Conservation (phyloP, 64 coral and sea anemone species). For the Actinia tenebrosa region DNA sequence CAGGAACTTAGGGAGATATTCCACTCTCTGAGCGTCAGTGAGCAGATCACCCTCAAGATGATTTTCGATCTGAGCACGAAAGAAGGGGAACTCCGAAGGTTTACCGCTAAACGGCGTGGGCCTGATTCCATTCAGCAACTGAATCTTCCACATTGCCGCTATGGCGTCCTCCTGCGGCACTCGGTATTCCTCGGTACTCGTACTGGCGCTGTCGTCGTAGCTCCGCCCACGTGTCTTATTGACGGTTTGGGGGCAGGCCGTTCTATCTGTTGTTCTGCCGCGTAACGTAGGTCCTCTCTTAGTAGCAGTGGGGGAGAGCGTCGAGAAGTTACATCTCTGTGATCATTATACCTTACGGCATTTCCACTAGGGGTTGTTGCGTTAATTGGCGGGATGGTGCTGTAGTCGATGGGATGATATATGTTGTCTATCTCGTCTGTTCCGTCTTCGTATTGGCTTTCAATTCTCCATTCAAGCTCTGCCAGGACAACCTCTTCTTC, state of each 20-base stretch:
- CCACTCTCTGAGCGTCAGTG: slow-evolving; percentile 30
- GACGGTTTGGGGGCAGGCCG: neutral
- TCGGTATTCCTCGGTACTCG: neutral
- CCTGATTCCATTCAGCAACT: slow-evolving; percentile 22
- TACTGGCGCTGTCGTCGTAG: neutral
- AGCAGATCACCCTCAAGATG: slow-evolving; percentile 27
- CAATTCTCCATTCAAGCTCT: slow-evolving; percentile 24
- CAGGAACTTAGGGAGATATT: slow-evolving; percentile 39
- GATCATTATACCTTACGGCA: neutral
- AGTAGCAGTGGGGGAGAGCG: neutral
- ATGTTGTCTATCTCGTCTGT: neutral
- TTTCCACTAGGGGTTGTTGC: neutral
- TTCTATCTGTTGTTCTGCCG: neutral
- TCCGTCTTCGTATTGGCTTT: neutral
- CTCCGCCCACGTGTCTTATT: neutral
- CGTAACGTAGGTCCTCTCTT: neutral
- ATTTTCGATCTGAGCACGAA: slow-evolving; percentile 15
- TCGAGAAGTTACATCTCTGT: neutral
- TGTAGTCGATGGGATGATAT: neutral
- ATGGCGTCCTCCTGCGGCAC: neutral
- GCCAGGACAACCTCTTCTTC: slow-evolving; percentile 13
- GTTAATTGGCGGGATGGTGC: neutral
- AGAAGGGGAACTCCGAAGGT: slow-evolving; percentile 22
- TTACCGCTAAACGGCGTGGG: slow-evolving; percentile 36
- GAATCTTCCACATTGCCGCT: slow-evolving; percentile 15